Evolutionary conservation across 2,888 invertebrate genomes (phyloP).

Genomic region (Ditula angustiorana): DNA sequence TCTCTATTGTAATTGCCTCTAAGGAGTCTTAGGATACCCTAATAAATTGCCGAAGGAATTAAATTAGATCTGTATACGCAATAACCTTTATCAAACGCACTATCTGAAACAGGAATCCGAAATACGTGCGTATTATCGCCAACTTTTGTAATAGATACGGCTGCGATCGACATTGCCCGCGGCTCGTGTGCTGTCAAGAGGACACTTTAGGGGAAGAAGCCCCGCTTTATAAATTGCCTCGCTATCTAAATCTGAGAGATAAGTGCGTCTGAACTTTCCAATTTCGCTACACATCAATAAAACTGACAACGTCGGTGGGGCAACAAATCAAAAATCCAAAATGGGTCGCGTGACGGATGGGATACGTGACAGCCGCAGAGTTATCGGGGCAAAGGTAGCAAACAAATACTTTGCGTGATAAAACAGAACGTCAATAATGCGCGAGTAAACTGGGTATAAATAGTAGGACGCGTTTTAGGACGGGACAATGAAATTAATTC

Average conservation of each 20-base stretch:
- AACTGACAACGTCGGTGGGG: slow-evolving; percentile 73
- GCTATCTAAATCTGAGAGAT: slow-evolving; percentile 84
- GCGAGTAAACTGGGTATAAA: slow-evolving; percentile 12
- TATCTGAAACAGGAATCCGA: slow-evolving; percentile 30
- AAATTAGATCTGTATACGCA: slow-evolving; percentile 20
- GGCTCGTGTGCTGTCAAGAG: slow-evolving; percentile 66
- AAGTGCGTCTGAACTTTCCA: slow-evolving; percentile 84
- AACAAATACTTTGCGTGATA: slow-evolving; percentile 12
- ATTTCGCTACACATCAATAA: slow-evolving; percentile 85
- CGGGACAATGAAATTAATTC: slow-evolving; percentile 36
- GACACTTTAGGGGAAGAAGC: slow-evolving; percentile 75
- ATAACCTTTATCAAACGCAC: slow-evolving; percentile 21
- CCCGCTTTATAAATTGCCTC: slow-evolving; percentile 82
- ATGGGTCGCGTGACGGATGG: slow-evolving; percentile 60
- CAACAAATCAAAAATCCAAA: slow-evolving; percentile 81
- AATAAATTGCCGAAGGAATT: slow-evolving; percentile 4
- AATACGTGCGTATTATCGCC: slow-evolving; percentile 35
- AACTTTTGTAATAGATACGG: slow-evolving; percentile 37
- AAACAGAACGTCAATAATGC: slow-evolving; percentile 21
- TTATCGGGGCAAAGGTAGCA: background rate
- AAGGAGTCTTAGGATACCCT: background rate
- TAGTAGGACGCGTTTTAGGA: slow-evolving; percentile 12
- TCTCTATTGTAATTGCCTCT: slow-evolving; percentile 1
- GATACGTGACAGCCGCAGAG: slow-evolving; percentile 23
- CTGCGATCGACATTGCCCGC: slow-evolving; percentile 51